A percentile compares a stretch with the other conserved stretches of the same genome.
Conservation (phyloP, 2,888 invertebrate species). For the Nymphalis c-album region DNA sequence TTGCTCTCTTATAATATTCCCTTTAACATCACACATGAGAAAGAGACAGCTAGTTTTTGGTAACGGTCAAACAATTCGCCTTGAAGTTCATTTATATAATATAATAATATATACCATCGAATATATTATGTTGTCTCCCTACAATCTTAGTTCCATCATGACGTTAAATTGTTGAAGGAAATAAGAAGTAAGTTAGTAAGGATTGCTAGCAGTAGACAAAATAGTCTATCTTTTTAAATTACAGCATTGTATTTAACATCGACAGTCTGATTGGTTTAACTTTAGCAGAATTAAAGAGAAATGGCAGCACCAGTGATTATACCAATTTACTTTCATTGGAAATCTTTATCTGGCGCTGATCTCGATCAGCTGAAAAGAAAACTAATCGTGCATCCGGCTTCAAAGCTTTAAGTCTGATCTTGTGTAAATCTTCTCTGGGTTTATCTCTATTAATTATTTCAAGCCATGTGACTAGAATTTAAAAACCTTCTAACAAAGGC, state of each 20-base stretch:
- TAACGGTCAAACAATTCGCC: too few species aligned
- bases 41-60: too few species aligned
- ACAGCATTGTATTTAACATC: not conserved
- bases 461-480: not conserved
- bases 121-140: too few species aligned
- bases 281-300: constrained; percentile 11
- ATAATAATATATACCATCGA: too few species aligned
- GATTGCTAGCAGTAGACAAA: too few species aligned
- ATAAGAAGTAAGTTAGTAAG: not conserved
- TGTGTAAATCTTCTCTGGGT: constrained; percentile 6
- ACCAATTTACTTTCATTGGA: constrained; percentile 12
- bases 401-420: constrained; percentile 1
- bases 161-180: too few species aligned
- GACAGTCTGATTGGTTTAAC: not conserved
- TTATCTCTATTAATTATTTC: constrained; percentile 2
- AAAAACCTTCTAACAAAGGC: too few species aligned
- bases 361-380: constrained; percentile 4
- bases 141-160: too few species aligned
- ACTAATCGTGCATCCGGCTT: constrained; percentile 4
- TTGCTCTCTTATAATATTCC: too few species aligned
- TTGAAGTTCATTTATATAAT: too few species aligned
- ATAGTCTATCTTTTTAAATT: not conserved
- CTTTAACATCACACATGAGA: too few species aligned
- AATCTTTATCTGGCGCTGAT: constrained; percentile 1
- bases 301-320: constrained; percentile 14